Evolutionary conservation across 2,797 vertebrate genomes (phyloP), one percentile per base, ranked within the genome.

Genomic region (Acipenser transmontanus): DNA sequence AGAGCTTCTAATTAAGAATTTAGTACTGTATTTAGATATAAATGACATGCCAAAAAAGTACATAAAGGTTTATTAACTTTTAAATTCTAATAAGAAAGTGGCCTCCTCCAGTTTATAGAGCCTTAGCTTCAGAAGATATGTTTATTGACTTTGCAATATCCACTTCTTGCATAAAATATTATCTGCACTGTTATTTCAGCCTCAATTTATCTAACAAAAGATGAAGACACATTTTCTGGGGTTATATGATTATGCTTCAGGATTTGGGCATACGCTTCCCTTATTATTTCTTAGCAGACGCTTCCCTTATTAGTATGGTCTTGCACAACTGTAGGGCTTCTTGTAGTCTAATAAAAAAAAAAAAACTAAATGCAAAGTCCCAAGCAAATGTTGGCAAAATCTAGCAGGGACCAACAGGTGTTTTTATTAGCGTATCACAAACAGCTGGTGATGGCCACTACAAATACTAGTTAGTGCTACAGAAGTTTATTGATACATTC

Each of bases 81-180:
- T 49, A 56, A 60, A 57, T 48, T 65, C 66, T 74, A 68, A 68
- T 66, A 71, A 54, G 69, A 66, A 61, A 51, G 47, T 48, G 20
- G 64, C 57, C 59, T 69, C 59, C 56, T 69, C 12, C 52, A 62
- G 17, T 68, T 66, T 67, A 71, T 52, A 4, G 67, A 64, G 54
- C 60, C 47, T 8, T 51, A 60, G 20, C 62, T 69, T 64, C 65
- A 64, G 68, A 47, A 73, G 63, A 70, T 77, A 65, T 72, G 70
- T 77, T 77, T 75, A 75, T 72, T 75, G 76, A 77, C 73, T 71
- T 74, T 75, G 52, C 73, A 73, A 69, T 70, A 70, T 69, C 72
- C 61, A 17, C 69, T 34, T 34, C 34, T 34, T 34, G 34, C 64
- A 66, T 73, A 71, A 74, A 71, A 70, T 59, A 61, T 60, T 49